Evolutionary conservation across 2,888 invertebrate genomes (phyloP).

Genomic region (Cerceris rybyensis): DNA sequence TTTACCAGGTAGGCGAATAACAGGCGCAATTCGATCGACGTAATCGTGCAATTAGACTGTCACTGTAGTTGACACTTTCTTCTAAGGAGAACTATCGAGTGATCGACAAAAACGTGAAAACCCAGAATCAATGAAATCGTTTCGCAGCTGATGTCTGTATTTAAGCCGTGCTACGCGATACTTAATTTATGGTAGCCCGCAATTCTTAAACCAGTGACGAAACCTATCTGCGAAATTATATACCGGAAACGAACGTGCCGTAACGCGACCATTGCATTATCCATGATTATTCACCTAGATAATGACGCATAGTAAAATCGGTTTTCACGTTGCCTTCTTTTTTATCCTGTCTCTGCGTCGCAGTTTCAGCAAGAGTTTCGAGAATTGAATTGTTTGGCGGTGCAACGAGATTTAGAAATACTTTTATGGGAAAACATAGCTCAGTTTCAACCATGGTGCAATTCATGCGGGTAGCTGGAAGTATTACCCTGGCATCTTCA

Average conservation of each 20-base stretch:
- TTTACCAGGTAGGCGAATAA: neutral
- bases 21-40: constrained; percentile 46
- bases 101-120: constrained; percentile 24
- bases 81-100: constrained; percentile 22
- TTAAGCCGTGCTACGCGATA: constrained; percentile 19
- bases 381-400: no score
- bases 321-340: no score
- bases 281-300: neutral
- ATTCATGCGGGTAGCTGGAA: no score
- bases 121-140: constrained; percentile 24
- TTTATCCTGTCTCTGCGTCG: no score
- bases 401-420: no score
- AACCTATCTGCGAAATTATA: constrained; percentile 21
- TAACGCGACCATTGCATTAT: neutral
- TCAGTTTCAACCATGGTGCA: no score
- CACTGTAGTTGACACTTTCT: constrained; percentile 48
- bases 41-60: constrained; percentile 65
- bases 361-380: no score
- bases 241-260: neutral
- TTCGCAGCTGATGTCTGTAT: constrained; percentile 40
- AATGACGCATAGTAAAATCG: neutral
- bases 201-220: constrained; percentile 21
- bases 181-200: constrained; percentile 1
- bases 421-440: no score
- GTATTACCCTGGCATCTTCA: no score